phyloP scores from a whole-genome alignment of 2,797 vertebrate genomes.

The Acanthurus leucopareius region DNA sequence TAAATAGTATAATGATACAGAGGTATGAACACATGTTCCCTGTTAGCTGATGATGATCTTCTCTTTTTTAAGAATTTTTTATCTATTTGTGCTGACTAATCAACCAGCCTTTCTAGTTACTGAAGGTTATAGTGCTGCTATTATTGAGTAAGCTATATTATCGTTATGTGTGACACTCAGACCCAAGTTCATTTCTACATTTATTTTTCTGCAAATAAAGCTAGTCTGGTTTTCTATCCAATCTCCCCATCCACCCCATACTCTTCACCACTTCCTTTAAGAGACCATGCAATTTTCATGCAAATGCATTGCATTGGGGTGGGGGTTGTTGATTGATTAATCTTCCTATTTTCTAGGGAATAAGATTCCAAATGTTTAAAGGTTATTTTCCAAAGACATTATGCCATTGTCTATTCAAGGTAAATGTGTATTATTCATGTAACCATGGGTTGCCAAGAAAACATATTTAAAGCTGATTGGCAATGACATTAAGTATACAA shows the following conservation, averaged over 20 bases:
- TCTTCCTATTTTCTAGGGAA: no score
- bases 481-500: no score
- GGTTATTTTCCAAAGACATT: no score
- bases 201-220: no score
- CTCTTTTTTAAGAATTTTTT: neutral
- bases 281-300: neutral
- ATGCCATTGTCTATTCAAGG: no score
- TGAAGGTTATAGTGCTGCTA: neutral
- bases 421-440: no score
- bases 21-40: neutral
- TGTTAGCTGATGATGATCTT: neutral
- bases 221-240: neutral
- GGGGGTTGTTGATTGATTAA: no score
- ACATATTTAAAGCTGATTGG: no score
- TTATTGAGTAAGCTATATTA: neutral
- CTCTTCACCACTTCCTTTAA: neutral
- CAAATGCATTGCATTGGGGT: no score
- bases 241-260: neutral
- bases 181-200: neutral
- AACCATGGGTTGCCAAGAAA: no score
- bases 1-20: neutral
- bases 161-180: neutral
- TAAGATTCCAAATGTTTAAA: no score
- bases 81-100: slow-evolving; percentile 4
- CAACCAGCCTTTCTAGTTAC: neutral